phyloP scores from a whole-genome alignment of 2,797 vertebrate species.

The Phrynocephalus guinanensis region DNA sequence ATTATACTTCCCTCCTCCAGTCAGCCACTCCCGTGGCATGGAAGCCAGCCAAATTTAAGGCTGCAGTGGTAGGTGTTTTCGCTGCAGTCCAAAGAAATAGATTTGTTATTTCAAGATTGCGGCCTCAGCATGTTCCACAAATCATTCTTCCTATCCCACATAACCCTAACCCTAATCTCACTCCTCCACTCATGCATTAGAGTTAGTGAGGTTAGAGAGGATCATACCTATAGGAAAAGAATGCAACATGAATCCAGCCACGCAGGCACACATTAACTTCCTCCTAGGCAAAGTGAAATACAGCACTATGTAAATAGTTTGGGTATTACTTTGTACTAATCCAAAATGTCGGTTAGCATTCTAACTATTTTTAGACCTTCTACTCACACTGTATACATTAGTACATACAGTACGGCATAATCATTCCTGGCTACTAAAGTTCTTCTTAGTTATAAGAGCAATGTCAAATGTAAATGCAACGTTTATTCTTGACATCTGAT shows the following conservation, averaged over 20 bases:
- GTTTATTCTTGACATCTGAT: conserved; percentile 30
- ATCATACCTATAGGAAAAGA: neutral
- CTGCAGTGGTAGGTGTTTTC: neutral
- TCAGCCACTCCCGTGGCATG: too few relatives aligned
- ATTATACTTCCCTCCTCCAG: too few relatives aligned
- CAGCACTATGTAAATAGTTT: conserved; percentile 53
- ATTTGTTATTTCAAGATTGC: neutral
- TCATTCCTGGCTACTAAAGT: conserved; percentile 38
- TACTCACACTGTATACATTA: conserved; percentile 47
- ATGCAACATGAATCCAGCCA: conserved; percentile 5
- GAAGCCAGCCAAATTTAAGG: neutral
- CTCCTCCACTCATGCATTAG: neutral
- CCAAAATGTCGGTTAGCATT: conserved; percentile 58
- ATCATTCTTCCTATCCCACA: neutral
- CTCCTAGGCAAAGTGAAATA: conserved; percentile 44
- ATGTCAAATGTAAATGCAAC: conserved; percentile 47
- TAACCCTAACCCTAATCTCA: neutral
- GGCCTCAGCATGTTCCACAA: neutral
- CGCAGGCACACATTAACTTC: neutral
- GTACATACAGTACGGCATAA: conserved; percentile 59
- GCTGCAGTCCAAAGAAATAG: neutral
- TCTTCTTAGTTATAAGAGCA: conserved; percentile 61
- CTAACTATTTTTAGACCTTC: conserved; percentile 57
- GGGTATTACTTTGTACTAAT: conserved; percentile 48
- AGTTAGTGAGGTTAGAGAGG: neutral